Base-by-base conservation (phyloP, 2,888 invertebrate genomes). In the Odontocolon sp. region DNA sequence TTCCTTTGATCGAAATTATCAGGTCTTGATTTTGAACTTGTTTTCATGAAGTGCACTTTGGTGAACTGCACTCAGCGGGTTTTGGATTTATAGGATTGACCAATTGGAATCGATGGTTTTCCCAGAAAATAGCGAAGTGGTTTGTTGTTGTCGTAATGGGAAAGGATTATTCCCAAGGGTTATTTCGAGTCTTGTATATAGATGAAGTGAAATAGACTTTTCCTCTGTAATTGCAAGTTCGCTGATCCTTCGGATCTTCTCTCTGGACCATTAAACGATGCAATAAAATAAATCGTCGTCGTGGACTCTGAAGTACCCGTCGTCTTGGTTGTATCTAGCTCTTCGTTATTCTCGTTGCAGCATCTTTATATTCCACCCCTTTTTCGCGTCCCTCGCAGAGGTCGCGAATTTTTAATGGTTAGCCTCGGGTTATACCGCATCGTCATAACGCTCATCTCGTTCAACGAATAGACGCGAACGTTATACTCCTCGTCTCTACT, bases 211-310 rank as follows among this genome's bases (percentile, higher is more conserved):
- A 56, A 38, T 18, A 61, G 54, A 68, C 36, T 52, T 26, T 64
- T 36, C n/a, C n/a, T n/a, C 52, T 45, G 77, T 80, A 81, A 81
- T 81, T 81, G 78, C 73, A 78, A 78, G 66, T 78, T 81, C 69
- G 71, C 75, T 78, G 80, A 78, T 81, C 79, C 77, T 74, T 33
- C n/a, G 57, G 64, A 79, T 72, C 42, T 68, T 72, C 68, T 42
- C 36, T 61, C 69, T 61, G 68, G 66, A 54, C 77, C 75, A 81
- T 81, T 81, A 78, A 80, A 79, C 73, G 68, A 33, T 61, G 66
- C 75, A 69, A 81, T 81, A 77, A 81, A 81, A 81, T 80, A 81
- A 81, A 81, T 81, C 78, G 77, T 38, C 66, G 73, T 73, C 47
- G 70, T 78, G 66, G 77, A 61, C 42, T 69, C 56, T 36, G 18